Conservation (phyloP, 1,140 invertebrate species). For the Lethocerus indicus region DNA sequence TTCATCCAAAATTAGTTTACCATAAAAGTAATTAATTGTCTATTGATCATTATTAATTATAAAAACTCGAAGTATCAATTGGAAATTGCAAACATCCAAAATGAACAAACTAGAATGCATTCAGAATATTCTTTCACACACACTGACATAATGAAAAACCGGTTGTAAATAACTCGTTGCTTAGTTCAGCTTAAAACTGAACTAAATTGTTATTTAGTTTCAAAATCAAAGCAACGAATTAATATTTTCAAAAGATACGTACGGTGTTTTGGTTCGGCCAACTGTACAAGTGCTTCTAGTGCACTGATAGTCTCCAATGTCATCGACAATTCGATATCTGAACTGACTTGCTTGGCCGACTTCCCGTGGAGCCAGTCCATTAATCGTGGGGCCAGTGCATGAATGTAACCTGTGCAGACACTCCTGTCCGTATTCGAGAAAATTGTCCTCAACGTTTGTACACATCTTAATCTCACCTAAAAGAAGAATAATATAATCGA, state of each 20-base stretch:
- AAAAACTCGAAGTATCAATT: too few relatives aligned
- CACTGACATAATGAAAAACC: too few relatives aligned
- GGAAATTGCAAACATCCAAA: too few relatives aligned
- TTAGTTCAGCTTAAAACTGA: too few relatives aligned
- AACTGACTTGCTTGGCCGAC: slow-evolving; percentile 33
- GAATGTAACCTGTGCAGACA: slow-evolving; percentile 62
- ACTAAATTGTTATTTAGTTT: too few relatives aligned
- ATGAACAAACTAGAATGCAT: too few relatives aligned
- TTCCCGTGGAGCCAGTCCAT: slow-evolving; percentile 51
- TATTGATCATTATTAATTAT: too few relatives aligned
- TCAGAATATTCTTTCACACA: too few relatives aligned
- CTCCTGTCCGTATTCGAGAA: slow-evolving; percentile 49
- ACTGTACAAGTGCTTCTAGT: slow-evolving; percentile 51
- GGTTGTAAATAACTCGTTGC: too few relatives aligned
- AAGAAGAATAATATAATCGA: too few relatives aligned
- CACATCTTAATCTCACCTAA: slow-evolving; percentile 58
- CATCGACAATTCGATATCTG: slow-evolving; percentile 41
- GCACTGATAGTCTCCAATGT: slow-evolving; percentile 48
- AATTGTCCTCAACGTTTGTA: slow-evolving; percentile 57
- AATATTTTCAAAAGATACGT: slow-evolving; percentile 27
- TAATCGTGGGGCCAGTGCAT: slow-evolving; percentile 55
- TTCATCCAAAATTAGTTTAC: too few relatives aligned
- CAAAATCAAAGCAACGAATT: not conserved
- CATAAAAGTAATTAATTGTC: too few relatives aligned
- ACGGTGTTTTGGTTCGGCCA: slow-evolving; percentile 62